Evolutionary conservation across 2,113 vertebrate genomes (phyloP), one percentile per base, ranked within the genome.

Genomic region (Notechis scutatus): DNA sequence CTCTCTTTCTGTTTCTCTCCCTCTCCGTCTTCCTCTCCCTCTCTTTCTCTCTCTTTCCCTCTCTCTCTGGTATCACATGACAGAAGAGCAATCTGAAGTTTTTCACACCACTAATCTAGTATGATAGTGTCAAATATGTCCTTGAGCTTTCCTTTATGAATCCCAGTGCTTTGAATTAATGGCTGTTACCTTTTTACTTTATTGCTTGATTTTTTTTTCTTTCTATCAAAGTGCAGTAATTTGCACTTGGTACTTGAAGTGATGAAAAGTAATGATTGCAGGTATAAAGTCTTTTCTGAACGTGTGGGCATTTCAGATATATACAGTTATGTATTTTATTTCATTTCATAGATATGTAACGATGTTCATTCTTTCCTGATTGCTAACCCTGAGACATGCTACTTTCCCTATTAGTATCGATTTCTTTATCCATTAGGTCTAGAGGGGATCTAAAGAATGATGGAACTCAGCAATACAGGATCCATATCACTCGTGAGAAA

Each of bases 61-160:
- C 24, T 0, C 57, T 11, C 26, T 29, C 12, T 14, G 7, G 47
- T 50, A 50, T 12, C 96, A 94, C 88, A 59, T 69, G 45, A 57
- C 45, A 94, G 87, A 94, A 52, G 92, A 64, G 56, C 85, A 91
- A 0, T 69, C 89, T 93, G 89, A 85, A 88, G 57, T 91, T 96
- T 90, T 95, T 95, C 69, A 93, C 64, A 15, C 24, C 81, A 59
- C 54, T 94, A 87, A 92, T 95, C 87, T 91, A 90, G 94, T 61
- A 57, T 54, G 92, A 91, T 93, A 87, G 69, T 94, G 89, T 93
- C 93, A 91, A 96, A 96, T 94, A 34, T 23, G 0, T 45, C 12
- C 74, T 64, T 89, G 54, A 85, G 29, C 18, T 94, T 93, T 94
- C 93, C 88, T 94, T 69, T 42, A 88, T 91, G 59, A 47, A 14